A percentile compares a stretch with the other conserved stretches of the same genome.
These are phyloP conservation scores for Deilephila porcellus DNA, from an alignment of 2,888 invertebrate genomes.

Conservation along the genomic window DNA sequence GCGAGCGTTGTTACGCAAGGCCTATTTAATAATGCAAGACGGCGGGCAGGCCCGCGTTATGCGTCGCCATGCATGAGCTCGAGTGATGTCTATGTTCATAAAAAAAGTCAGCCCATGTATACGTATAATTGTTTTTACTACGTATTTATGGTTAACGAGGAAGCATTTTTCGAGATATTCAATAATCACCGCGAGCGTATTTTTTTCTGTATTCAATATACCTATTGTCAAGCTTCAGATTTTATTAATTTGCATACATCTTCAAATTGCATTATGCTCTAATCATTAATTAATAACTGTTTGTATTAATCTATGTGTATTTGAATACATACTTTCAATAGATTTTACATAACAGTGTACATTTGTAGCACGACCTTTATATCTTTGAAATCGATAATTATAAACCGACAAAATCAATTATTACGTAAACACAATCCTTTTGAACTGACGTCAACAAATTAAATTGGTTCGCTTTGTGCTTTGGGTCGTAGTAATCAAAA, in stretches of 20 bases:
- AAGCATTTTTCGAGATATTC: too few species aligned
- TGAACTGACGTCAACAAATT: background rate
- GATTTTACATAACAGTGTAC: too few species aligned
- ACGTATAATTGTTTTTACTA: constrained; percentile 29
- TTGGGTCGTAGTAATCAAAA: too few species aligned
- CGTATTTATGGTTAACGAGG: too few species aligned
- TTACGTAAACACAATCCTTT: background rate
- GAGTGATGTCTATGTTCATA: constrained; percentile 33
- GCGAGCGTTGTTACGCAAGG: constrained; percentile 52
- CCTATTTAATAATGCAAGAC: constrained; percentile 69
- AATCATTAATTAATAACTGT: too few species aligned
- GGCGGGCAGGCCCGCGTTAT: constrained; percentile 52
- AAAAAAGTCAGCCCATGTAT: constrained; percentile 61
- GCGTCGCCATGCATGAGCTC: constrained; percentile 66
- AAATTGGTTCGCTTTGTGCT: constrained; percentile 34
- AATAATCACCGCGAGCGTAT: too few species aligned
- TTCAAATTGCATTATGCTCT: too few species aligned
- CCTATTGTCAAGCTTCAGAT: too few species aligned
- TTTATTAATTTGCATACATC: too few species aligned
- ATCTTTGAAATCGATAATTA: background rate
- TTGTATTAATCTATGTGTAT: too few species aligned
- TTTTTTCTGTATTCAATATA: too few species aligned
- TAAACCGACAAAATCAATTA: constrained; percentile 1
- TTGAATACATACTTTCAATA: too few species aligned
- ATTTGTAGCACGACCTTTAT: background rate